These are phyloP conservation scores for Equus quagga DNA, from an alignment of 2,113 vertebrate genomes.

Conservation along the genomic window DNA sequence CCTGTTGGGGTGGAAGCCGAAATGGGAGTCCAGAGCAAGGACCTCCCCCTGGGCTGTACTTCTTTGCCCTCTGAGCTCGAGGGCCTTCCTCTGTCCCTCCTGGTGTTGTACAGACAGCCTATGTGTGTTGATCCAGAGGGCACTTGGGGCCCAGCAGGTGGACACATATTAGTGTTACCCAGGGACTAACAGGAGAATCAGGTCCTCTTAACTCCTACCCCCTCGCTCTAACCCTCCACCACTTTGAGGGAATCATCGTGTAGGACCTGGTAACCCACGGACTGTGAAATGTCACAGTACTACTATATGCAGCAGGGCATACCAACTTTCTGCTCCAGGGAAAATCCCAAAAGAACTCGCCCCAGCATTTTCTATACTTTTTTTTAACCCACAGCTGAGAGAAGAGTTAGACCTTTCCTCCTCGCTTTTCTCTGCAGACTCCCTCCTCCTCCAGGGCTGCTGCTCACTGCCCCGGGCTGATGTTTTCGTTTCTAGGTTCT, in stretches of 20 bases:
- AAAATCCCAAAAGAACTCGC: background rate
- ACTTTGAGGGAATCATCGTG: background rate
- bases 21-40: too few species aligned
- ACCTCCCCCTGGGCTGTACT: background rate
- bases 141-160: background rate
- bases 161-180: background rate
- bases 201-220: background rate
- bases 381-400: background rate
- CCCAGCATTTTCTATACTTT: background rate
- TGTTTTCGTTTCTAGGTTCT: background rate
- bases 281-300: background rate
- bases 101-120: background rate
- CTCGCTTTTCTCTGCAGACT: background rate
- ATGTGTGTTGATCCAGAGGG: fast-evolving
- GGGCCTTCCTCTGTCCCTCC: background rate
- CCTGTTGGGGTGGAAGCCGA: background rate
- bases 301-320: background rate
- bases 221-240: background rate
- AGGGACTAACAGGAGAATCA: background rate
- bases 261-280: background rate
- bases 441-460: background rate
- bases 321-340: background rate
- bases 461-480: background rate
- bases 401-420: background rate
- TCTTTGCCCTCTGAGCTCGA: background rate